Conservation (phyloP, 1,140 invertebrate genomes). For the Pararge aegeria region DNA sequence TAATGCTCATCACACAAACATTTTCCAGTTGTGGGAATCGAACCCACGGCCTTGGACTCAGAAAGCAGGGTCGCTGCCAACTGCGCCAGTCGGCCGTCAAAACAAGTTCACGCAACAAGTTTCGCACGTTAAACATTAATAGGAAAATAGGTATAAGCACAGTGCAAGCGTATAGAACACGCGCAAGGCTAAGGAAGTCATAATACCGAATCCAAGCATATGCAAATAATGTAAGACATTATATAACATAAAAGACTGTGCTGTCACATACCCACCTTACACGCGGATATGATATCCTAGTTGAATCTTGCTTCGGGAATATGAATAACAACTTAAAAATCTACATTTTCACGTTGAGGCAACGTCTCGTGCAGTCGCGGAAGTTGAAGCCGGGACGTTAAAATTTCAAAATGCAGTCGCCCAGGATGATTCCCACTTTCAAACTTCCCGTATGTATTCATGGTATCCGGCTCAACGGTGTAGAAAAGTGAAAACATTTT, state of each 20-base stretch:
- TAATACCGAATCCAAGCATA: too few relatives aligned
- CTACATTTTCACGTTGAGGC: neutral
- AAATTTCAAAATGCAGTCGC: conserved; percentile 44
- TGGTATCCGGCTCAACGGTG: conserved; percentile 62
- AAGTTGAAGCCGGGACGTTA: conserved; percentile 27
- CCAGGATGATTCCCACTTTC: conserved; percentile 60
- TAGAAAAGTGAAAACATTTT: conserved; percentile 75
- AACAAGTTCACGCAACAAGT: too few relatives aligned
- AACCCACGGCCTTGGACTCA: too few relatives aligned
- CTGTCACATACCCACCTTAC: neutral
- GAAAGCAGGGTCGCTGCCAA: too few relatives aligned
- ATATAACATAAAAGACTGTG: neutral
- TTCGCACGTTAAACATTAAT: too few relatives aligned
- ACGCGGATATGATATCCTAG: neutral
- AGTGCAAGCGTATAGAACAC: too few relatives aligned
- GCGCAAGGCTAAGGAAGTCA: too few relatives aligned
- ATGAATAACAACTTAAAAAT: conserved; percentile 7
- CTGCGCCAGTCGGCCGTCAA: too few relatives aligned
- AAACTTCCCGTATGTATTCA: conserved; percentile 66
- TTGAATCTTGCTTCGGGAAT: neutral
- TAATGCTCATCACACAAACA: too few relatives aligned
- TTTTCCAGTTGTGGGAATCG: too few relatives aligned
- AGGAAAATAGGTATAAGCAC: too few relatives aligned
- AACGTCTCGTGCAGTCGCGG: neutral
- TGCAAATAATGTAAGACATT: too few relatives aligned